Conservation (phyloP, 1,140 invertebrate species). For the Caerostris extrusa region DNA sequence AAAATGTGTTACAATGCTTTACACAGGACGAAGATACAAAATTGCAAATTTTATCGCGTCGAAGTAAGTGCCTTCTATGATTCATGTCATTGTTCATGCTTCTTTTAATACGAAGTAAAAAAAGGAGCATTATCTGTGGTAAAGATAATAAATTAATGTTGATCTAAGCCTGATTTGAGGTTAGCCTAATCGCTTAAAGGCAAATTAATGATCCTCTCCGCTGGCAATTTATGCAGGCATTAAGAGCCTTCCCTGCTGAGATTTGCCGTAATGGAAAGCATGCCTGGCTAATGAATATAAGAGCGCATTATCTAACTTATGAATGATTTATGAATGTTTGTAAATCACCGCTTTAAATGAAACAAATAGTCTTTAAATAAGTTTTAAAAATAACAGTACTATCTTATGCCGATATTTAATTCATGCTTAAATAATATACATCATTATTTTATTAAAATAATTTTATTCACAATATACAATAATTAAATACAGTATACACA, state of each 20-base stretch:
- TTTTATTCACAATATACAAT: no score
- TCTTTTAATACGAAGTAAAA: not conserved
- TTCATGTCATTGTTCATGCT: slow-evolving; percentile 17
- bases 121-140: not conserved
- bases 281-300: not conserved
- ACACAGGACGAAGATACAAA: not conserved
- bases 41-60: not conserved
- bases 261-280: not conserved
- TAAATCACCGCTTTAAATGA: no score
- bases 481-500: no score
- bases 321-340: no score
- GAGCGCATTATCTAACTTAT: not conserved
- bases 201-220: not conserved
- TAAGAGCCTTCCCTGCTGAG: not conserved
- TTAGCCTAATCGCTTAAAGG: not conserved
- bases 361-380: no score
- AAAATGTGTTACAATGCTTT: not conserved
- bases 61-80: not conserved
- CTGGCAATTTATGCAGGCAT: not conserved
- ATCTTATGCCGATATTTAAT: no score
- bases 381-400: no score
- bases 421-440: no score
- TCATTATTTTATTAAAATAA: no score
- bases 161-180: slow-evolving; percentile 16
- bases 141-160: slow-evolving; percentile 4